Evolutionary conservation across 2,888 invertebrate genomes (phyloP), one percentile per base, ranked within the genome.

Genomic region (Tiliacea aurago): DNA sequence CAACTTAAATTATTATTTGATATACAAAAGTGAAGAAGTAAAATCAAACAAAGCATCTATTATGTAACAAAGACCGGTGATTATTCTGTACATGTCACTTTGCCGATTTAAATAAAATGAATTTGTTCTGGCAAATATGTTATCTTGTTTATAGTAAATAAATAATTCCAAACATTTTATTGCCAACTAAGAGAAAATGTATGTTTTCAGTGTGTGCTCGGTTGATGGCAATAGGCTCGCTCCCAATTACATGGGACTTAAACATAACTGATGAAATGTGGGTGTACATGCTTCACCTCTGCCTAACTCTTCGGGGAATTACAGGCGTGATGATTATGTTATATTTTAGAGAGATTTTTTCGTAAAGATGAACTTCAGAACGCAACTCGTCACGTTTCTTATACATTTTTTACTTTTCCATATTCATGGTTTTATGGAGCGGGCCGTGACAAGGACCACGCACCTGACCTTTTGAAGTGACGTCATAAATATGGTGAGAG

Each of bases 401-500:
- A 58, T 23, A 43, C 13, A 56, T 37, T 33, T 63, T 61, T 13
- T 4, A 15, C 18, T 65, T 61, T 72, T 81, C 49, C 69, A 81
- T 81, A 80, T 81, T 81, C 81, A 81, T 81, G 78, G 49, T 66
- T 73, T 69, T 55, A 73, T 18, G 53, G 45, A 77, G 55, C n/a
- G 10, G 23, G 23, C 23, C 53, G 56, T 72, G 23, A 56, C 53
- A 68, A 77, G 58, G 61, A 43, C 49, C 43, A 73, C 78, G 73
- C 63, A 67, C 78, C 81, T 81, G 80, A 78, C 78, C 82, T 78
- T 81, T 66, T 51, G 53, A 63, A 73, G 73, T 66, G 47, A 73
- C 73, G 53, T 80, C 80, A 80, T 80, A 78, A 73, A 78, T 80
- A 73, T 80, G 73, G 58, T 47, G 58, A 80, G 78, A 41, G 66